Conservation (phyloP, 2,797 vertebrate genomes). For the Mormyrus hasselquistii region DNA sequence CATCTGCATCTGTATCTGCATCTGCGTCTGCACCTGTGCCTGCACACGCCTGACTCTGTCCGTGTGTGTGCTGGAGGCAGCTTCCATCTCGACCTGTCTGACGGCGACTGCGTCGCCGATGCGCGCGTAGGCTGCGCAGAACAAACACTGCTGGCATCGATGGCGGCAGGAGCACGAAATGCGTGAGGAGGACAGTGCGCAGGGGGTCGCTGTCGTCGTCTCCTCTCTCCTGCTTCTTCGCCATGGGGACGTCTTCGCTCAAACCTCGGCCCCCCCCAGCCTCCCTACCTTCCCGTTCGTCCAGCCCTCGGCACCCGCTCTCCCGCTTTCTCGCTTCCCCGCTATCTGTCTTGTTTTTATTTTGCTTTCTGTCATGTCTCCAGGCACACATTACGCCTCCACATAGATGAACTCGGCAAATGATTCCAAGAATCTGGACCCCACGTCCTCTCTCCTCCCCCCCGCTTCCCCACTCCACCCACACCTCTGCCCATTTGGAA, state of each 20-base stretch:
- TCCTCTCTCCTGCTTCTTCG: background rate
- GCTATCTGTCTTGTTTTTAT: conserved; percentile 15
- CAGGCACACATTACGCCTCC: conserved; percentile 7
- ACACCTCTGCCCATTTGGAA: background rate
- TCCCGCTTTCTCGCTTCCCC: conserved; percentile 6
- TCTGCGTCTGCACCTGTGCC: background rate
- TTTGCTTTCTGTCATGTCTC: conserved; percentile 14
- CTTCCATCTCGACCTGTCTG: background rate
- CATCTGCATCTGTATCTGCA: background rate
- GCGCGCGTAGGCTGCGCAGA: background rate
- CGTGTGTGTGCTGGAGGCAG: background rate
- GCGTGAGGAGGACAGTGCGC: background rate
- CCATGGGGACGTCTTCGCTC: background rate
- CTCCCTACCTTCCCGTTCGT: background rate
- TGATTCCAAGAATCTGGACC: conserved; percentile 17
- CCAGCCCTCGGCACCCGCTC: conserved; percentile 14
- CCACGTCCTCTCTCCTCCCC: background rate
- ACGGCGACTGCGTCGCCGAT: background rate
- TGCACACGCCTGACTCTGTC: background rate
- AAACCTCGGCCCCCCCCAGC: background rate
- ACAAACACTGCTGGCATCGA: background rate
- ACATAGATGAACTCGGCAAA: conserved; percentile 4
- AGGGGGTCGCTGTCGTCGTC: background rate
- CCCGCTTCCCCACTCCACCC: conserved; percentile 20
- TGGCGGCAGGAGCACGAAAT: background rate